phyloP scores from a whole-genome alignment of 2,888 invertebrate species.

The Ichneumon xanthorius region DNA sequence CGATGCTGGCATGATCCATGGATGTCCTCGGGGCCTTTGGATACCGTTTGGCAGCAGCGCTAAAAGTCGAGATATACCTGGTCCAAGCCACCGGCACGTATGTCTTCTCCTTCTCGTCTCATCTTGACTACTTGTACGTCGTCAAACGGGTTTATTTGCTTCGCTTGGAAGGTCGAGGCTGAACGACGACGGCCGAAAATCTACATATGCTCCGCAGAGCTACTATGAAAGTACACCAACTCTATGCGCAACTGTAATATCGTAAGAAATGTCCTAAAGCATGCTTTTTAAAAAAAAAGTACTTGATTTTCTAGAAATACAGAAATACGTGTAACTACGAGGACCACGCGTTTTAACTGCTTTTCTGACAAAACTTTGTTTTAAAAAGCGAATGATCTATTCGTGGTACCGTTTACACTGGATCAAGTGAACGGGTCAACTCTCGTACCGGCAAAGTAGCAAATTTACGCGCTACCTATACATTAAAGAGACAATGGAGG shows the following conservation, averaged over 20 bases:
- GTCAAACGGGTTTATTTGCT: constrained; percentile 80
- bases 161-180: constrained; percentile 68
- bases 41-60: constrained; percentile 68
- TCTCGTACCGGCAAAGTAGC: too few species aligned
- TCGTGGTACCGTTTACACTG: neutral
- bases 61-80: constrained; percentile 21
- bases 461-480: too few species aligned
- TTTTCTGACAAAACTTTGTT: neutral
- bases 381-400: neutral
- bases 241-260: constrained; percentile 52
- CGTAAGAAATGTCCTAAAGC: constrained; percentile 49
- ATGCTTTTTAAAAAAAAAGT: constrained; percentile 50
- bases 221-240: constrained; percentile 50
- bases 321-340: constrained; percentile 57
- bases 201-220: constrained; percentile 54
- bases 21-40: constrained; percentile 66
- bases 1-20: constrained; percentile 54
- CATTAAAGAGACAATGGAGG: neutral
- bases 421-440: neutral
- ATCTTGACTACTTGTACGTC: constrained; percentile 69
- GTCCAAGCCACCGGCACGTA: constrained; percentile 38
- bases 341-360: neutral
- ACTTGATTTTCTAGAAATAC: constrained; percentile 83
- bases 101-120: constrained; percentile 31
- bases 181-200: constrained; percentile 64